Conservation (phyloP, 2,888 invertebrate species). For the Perizoma flavofasciatum region DNA sequence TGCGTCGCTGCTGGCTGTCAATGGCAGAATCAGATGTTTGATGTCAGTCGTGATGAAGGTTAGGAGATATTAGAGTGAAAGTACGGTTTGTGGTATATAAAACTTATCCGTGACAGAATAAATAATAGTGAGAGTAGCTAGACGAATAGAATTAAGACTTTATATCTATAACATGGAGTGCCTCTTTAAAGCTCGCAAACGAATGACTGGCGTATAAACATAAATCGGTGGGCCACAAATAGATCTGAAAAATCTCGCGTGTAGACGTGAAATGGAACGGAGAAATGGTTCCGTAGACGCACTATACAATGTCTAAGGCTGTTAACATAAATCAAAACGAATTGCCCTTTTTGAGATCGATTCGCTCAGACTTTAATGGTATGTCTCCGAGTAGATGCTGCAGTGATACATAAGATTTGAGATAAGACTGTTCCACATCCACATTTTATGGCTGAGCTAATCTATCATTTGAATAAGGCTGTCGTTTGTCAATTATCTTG, state of each 20-base stretch:
- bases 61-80: slow-evolving; percentile 59
- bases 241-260: slow-evolving; percentile 33
- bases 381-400: neutral
- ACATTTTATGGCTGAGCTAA: slow-evolving; percentile 11
- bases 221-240: slow-evolving; percentile 32
- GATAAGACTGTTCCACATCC: slow-evolving; percentile 13
- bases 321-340: slow-evolving; percentile 25
- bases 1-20: no score
- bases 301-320: slow-evolving; percentile 9
- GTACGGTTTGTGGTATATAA: slow-evolving; percentile 38
- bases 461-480: slow-evolving; percentile 16
- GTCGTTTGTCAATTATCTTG: slow-evolving; percentile 1
- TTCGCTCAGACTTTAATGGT: slow-evolving; percentile 14
- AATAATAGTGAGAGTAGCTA: slow-evolving; percentile 17
- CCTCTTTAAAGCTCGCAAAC: slow-evolving; percentile 25
- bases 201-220: slow-evolving; percentile 28
- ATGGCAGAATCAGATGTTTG: slow-evolving; percentile 49
- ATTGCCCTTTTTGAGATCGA: slow-evolving; percentile 16
- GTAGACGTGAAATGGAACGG: slow-evolving; percentile 27
- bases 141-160: slow-evolving; percentile 32
- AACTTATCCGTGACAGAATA: neutral
- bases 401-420: slow-evolving; percentile 8
- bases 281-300: slow-evolving; percentile 23
- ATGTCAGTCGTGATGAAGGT: slow-evolving; percentile 52
- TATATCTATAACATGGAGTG: no score